phyloP scores from a whole-genome alignment of 2,888 invertebrate genomes.

The Drosophila paramelanica region DNA sequence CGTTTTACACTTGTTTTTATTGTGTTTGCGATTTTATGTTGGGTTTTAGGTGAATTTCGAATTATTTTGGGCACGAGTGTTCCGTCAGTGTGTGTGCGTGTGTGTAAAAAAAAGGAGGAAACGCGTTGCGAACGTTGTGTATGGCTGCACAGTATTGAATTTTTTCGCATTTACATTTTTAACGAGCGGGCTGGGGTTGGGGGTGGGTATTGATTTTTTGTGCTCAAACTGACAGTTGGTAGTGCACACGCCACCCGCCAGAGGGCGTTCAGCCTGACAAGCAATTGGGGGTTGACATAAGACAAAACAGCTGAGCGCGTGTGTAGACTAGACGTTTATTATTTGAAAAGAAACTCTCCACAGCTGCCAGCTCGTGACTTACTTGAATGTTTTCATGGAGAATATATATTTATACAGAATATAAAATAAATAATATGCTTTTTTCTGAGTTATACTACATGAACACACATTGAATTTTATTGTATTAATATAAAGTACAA shows the following conservation, averaged over 20 bases:
- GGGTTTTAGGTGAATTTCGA: constrained; percentile 20
- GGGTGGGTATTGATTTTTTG: constrained; percentile 84
- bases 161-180: constrained; percentile 83
- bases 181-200: constrained; percentile 79
- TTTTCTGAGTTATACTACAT: constrained; percentile 58
- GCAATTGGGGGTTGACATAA: constrained; percentile 48
- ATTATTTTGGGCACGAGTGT: constrained; percentile 22
- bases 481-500: constrained; percentile 69
- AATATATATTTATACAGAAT: too few species aligned
- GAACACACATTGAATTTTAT: constrained; percentile 75
- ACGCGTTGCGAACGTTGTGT: constrained; percentile 73
- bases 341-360: constrained; percentile 20
- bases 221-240: constrained; percentile 60
- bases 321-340: constrained; percentile 23
- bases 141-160: constrained; percentile 83
- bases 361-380: background rate
- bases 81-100: constrained; percentile 30
- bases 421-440: background rate
- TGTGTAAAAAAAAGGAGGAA: constrained; percentile 21
- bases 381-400: background rate
- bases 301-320: constrained; percentile 53
- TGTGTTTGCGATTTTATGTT: constrained; percentile 10
- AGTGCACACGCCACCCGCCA: constrained; percentile 36
- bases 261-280: constrained; percentile 58
- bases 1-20: constrained; percentile 8